These are phyloP conservation scores for Melinaea marsaeus DNA, from an alignment of 2,888 invertebrate species.

Conservation along the genomic window DNA sequence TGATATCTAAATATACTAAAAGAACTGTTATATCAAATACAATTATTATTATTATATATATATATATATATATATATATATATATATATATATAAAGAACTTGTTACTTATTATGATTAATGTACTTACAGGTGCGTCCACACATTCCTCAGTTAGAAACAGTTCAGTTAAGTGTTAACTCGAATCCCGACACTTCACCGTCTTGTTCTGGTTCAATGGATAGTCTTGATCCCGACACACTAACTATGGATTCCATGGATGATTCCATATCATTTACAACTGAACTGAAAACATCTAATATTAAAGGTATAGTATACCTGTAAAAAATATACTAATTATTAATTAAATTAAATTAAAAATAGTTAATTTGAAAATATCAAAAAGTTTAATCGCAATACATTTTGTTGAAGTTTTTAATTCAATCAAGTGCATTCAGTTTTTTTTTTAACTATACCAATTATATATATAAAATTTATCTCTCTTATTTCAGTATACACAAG, in stretches of 20 bases:
- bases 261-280: constrained; percentile 63
- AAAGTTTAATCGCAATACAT: too few relatives aligned
- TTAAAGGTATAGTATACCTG: constrained; percentile 53
- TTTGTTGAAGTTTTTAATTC: not conserved
- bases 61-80: not conserved
- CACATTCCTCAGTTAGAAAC: constrained; percentile 82
- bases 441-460: too few relatives aligned
- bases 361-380: too few relatives aligned
- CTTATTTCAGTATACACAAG: constrained; percentile 63
- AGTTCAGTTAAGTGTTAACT: constrained; percentile 72
- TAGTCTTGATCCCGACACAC: constrained; percentile 64
- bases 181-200: constrained; percentile 65
- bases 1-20: too few relatives aligned
- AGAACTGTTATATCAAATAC: too few relatives aligned
- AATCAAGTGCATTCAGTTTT: too few relatives aligned
- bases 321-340: not conserved
- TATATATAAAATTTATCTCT: constrained; percentile 27
- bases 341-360: too few relatives aligned
- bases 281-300: constrained; percentile 65
- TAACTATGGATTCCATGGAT: constrained; percentile 70
- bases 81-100: not conserved
- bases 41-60: too few relatives aligned
- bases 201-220: constrained; percentile 71
- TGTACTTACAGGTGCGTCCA: constrained; percentile 76
- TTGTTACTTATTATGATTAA: not conserved